Percentiles rank a stretch among this genome's conserved stretches.
phyloP scores from a whole-genome alignment of 2,113 vertebrate species.

The Centropus unirufus region DNA sequence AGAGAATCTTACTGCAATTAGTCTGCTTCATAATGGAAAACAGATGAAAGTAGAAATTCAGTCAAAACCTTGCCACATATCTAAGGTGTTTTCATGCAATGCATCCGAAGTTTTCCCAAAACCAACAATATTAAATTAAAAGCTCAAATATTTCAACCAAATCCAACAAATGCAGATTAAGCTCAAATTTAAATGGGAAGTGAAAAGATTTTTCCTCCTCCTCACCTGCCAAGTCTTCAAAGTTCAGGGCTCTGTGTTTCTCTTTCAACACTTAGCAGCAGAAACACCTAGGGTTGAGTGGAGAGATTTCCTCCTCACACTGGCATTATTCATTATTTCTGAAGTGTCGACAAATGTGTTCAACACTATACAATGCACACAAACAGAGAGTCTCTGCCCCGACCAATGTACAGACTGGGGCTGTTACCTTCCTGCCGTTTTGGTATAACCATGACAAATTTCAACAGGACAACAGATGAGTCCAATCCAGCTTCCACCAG shows the following conservation, averaged over 20 bases:
- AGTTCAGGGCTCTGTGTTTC: slow-evolving; percentile 47
- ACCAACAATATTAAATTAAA: slow-evolving; percentile 58
- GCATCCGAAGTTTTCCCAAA: slow-evolving; percentile 37
- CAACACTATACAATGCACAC: slow-evolving; percentile 33
- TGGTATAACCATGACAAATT: slow-evolving; percentile 14
- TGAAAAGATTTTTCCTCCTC: slow-evolving; percentile 49
- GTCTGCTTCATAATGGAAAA: slow-evolving; percentile 62
- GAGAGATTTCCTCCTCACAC: slow-evolving; percentile 66
- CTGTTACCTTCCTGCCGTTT: slow-evolving; percentile 34
- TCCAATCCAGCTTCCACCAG: background rate
- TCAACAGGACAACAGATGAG: slow-evolving; percentile 32
- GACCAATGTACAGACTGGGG: slow-evolving; percentile 7
- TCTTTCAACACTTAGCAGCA: slow-evolving; percentile 66
- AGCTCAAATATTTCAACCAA: slow-evolving; percentile 42
- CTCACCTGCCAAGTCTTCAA: slow-evolving; percentile 57
- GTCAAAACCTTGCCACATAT: slow-evolving; percentile 20
- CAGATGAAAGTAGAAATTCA: slow-evolving; percentile 65
- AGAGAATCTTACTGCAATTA: slow-evolving; percentile 42
- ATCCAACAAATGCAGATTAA: slow-evolving; percentile 46
- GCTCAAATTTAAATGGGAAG: slow-evolving; percentile 37
- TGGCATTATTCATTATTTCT: slow-evolving; percentile 67
- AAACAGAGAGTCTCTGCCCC: slow-evolving; percentile 57
- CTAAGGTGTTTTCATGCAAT: slow-evolving; percentile 38
- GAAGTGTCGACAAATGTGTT: slow-evolving; percentile 67
- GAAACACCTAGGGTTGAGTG: slow-evolving; percentile 71